A percentile compares a stretch with the other conserved stretches of the same genome.
Conservation (phyloP, 2,888 invertebrate species). For the Callyntrura sp. region DNA sequence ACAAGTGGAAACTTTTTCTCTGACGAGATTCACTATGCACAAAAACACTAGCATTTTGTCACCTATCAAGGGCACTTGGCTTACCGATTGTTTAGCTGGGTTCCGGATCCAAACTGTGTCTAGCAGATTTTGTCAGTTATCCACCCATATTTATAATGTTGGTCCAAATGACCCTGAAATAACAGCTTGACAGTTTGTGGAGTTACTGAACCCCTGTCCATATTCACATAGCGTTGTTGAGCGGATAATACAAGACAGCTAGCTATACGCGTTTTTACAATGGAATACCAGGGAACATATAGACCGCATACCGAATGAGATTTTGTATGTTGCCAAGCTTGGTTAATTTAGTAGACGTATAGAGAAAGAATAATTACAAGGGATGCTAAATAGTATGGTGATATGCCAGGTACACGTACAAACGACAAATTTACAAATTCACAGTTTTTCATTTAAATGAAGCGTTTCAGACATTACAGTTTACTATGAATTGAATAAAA, state of each 20-base stretch:
- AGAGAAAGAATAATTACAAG: slow-evolving; percentile 23
- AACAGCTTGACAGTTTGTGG: slow-evolving; percentile 49
- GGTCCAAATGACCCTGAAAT: slow-evolving; percentile 67
- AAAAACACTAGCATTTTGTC: slow-evolving; percentile 2
- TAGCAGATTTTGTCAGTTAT: slow-evolving; percentile 63
- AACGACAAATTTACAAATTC: slow-evolving; percentile 74
- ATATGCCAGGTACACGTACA: slow-evolving; percentile 78
- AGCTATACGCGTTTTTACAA: neutral
- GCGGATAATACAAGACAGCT: neutral
- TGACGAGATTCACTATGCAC: slow-evolving; percentile 16
- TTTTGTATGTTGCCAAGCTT: neutral
- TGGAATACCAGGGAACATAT: neutral
- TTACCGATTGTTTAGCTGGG: slow-evolving; percentile 73
- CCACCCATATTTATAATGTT: slow-evolving; percentile 81
- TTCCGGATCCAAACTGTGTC: slow-evolving; percentile 79
- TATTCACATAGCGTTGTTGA: slow-evolving; percentile 8
- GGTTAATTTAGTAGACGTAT: neutral
- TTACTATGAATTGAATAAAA: slow-evolving; percentile 79
- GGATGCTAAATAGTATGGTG: slow-evolving; percentile 61
- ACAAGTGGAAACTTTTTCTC: neutral
- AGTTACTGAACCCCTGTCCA: slow-evolving; percentile 74
- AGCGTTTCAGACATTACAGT: slow-evolving; percentile 78
- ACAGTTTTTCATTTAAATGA: slow-evolving; percentile 71
- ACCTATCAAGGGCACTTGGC: slow-evolving; percentile 65
- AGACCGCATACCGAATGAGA: neutral